Base-by-base conservation (phyloP, 2,113 vertebrate species). In the Gymnorhina tibicen region DNA sequence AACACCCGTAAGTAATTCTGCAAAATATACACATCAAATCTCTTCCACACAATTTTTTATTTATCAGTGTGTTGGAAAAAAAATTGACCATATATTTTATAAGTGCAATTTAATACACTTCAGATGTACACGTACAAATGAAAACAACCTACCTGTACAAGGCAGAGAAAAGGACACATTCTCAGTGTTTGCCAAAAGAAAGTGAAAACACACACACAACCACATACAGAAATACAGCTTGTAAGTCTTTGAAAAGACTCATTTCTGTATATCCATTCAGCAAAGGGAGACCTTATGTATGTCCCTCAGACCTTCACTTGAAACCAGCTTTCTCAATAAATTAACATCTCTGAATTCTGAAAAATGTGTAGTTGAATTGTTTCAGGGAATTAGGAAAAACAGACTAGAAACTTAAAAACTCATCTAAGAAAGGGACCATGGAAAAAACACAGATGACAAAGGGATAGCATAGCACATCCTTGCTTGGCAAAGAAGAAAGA, bases 331-430 rank as follows among this genome's bases (percentile, higher is more conserved):
- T 94, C 59, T 83, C 30, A 84, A 37, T 2, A n/a, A 17, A 13
- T 60, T 74, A 47, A 55, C 1, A 44, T 37, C 22, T 50, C 58
- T n/a, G 41, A 73, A n/a, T 52, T 92, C 21, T 15, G 49, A 83
- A 81, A 79, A 64, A 52, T 0, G 0, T 1, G 3, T 2, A 56
- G 46, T 16, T 3, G 8, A 84, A n/a, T 22, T 74, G 6, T 33
- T 86, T n/a, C 1, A 4, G 42, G 27, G 18, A 75, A 19, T 27
- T 49, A 70, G 33, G 50, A 78, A 66, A 87, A 26, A 44, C 5
- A 44, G 28, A 75, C 4, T 10, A 66, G 55, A 89, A 88, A 53
- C 35, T 41, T 6, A 30, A 3, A 66, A 50, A 18, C 17, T 88
- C 2, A 0, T 20, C 22, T 62, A 74, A 66, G 16, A 93, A 53